Conservation (phyloP, 2,888 invertebrate genomes). For the Nasonovia ribisnigri region DNA sequence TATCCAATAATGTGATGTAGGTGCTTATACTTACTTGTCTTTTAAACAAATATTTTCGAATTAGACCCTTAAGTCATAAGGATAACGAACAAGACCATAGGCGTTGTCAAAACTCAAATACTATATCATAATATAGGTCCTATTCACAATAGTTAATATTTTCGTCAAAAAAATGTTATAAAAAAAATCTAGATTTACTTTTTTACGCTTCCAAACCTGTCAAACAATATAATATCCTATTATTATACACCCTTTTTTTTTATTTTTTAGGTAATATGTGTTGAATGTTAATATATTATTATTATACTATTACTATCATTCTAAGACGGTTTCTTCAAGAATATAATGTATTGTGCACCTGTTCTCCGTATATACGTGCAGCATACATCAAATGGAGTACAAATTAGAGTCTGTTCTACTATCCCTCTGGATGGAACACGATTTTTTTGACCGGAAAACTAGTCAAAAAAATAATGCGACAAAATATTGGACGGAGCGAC, state of each 20-base stretch:
- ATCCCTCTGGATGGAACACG: neutral
- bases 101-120: neutral
- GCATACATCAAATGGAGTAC: neutral
- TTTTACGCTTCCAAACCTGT: slow-evolving; percentile 13
- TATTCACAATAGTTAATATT: neutral
- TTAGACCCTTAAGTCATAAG: neutral
- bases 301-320: neutral
- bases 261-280: neutral
- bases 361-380: neutral
- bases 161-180: neutral
- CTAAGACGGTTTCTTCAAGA: neutral
- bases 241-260: neutral
- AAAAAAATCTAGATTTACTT: slow-evolving; percentile 9
- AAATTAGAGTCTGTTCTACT: neutral
- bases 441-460: slow-evolving; percentile 35
- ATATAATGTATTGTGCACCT: neutral
- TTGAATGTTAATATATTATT: neutral
- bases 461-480: neutral
- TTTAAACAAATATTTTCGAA: slow-evolving; percentile 15
- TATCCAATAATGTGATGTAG: neutral
- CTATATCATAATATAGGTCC: neutral
- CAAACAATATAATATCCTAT: neutral
- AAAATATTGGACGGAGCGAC: neutral
- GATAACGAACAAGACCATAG: neutral
- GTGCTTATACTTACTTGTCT: neutral